Base-by-base conservation (phyloP, 2,113 vertebrate species). In the Hippolais icterina region DNA sequence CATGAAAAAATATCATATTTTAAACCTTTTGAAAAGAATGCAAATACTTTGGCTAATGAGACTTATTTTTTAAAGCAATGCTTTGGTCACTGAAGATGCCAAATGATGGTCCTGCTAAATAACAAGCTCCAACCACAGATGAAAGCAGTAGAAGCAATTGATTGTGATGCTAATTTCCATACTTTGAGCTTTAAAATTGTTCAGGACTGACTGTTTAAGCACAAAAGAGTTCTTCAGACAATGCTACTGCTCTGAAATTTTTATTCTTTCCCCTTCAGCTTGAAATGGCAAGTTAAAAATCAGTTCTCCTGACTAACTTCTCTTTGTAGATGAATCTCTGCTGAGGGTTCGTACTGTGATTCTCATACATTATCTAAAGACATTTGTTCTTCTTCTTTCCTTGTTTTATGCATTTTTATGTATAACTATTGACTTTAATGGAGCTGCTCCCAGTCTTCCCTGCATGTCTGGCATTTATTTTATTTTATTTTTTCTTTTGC, bases 281-380 rank as follows among this genome's bases (percentile, higher is more conserved):
- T 75, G 72, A 88, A 93, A 96, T 78, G 44, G 79, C 68, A 75
- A 83, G 66, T 88, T 93, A 77, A 75, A 90, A 92, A 93, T 84
- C 44, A 31, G 37, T 59, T 81, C 71, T 90, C 9, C 33, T 65
- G 70, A 49, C 53, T 88, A 59, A 28, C 64, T 93, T 77, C 42
- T 76, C 85, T 96, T 86, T 83, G 83, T 54, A 71, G 71, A 33
- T 66, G 44, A n/a, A 39, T 41, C 78, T 93, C 59, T 94, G 68
- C 79, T 64, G 56, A 90, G 76, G 31, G 31, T 42, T 96, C 96
- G 81, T 22, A 60, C 92, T 96, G 96, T 88, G 94, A 63, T 60
- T 64, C 60, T 96, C 92, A 90, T 89, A 35, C 64, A 90, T 95
- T 93, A 94, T 92, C 90, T 84, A 68, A 87, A 96, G 72, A 35